phyloP scores from a whole-genome alignment of 2,797 vertebrate genomes.

The Decapterus maruadsi region DNA sequence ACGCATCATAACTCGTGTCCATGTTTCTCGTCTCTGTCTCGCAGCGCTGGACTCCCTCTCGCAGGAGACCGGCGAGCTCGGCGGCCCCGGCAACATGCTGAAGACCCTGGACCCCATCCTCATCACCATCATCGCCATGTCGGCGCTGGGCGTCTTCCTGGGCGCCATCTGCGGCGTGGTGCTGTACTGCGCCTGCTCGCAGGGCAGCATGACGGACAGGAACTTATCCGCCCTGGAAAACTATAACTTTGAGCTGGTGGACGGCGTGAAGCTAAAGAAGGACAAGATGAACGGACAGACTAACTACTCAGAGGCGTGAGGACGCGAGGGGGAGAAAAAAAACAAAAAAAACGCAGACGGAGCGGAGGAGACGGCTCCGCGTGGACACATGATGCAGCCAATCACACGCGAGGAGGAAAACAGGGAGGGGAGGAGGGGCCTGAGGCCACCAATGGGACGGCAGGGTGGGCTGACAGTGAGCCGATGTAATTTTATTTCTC shows the following conservation, averaged over 20 bases:
- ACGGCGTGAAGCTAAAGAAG: conserved; percentile 99
- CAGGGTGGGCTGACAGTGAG: conserved; percentile 74
- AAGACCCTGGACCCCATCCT: conserved; percentile 98
- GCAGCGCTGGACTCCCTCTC: conserved; percentile 72
- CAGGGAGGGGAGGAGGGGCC: conserved; percentile 42
- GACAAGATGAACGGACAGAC: conserved; percentile 98
- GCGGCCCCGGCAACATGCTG: conserved; percentile 91
- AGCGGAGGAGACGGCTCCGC: conserved; percentile 30
- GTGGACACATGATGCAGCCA: conserved; percentile 66
- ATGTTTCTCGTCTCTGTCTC: not conserved
- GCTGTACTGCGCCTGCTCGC: conserved; percentile 97
- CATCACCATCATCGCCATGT: conserved; percentile 99
- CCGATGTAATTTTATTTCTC: conserved; percentile 94
- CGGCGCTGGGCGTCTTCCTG: conserved; percentile 93
- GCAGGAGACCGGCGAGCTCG: conserved; percentile 71
- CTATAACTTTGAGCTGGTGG: conserved; percentile 99
- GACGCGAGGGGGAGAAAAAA: not conserved
- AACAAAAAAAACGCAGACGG: conserved; percentile 13
- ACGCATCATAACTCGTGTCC: not conserved
- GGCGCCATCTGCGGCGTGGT: conserved; percentile 97
- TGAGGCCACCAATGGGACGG: conserved; percentile 76
- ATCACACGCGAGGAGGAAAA: conserved; percentile 60
- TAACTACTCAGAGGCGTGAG: conserved; percentile 97
- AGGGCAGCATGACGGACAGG: conserved; percentile 94
- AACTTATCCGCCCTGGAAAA: conserved; percentile 98